Base-by-base conservation (phyloP, 2,888 invertebrate genomes). In the Chrysolina americana region DNA sequence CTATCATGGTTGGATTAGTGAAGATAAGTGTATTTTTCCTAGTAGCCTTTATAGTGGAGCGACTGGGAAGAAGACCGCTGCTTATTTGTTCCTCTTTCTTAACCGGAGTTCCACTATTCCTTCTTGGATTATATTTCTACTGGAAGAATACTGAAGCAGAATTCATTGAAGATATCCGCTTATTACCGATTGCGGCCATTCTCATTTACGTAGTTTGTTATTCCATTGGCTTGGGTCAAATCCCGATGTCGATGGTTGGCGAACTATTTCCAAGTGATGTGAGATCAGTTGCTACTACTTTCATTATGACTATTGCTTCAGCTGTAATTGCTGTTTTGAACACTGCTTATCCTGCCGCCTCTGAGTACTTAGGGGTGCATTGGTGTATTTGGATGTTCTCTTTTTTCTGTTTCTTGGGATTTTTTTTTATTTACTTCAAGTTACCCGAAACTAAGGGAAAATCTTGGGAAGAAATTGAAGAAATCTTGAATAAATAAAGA, bases 1-100 rank as follows among this genome's bases (percentile, higher is more conserved):
- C 95, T 21, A 94, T 96, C 74, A 91, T 94, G 44, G 92, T 96
- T 1, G 95, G 94, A 0, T 88, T 92, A 0, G 94, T 96, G 0
- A 96, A 96, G 87, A 93, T 93, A 17, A 83, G 92, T 2, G 50
- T 44, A 92, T 92, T 85, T 93, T 94, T 0, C 89, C 88, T 93
- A 19, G 93, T 94, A 0, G 94, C 94, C 0, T 81, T 93, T 21
- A 90, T 95, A 41, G 94, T 94, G 71, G 96, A 96, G 87, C 89
- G 92, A 65, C 89, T 93, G 44, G 96, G 96, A 0, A 89, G 95
- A 50, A 91, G 92, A 68, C 86, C 92, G 0, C 89, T 96, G 50
- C 89, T 96, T 0, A 86, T 95, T 2, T 11, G 36, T 23, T 71
- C 71, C 17, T 66, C 66, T 36, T 9, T 64, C 5, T 47, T 41